These are phyloP conservation scores for Lasioglossum albipes DNA, from an alignment of 1,140 invertebrate species.

Conservation along the genomic window DNA sequence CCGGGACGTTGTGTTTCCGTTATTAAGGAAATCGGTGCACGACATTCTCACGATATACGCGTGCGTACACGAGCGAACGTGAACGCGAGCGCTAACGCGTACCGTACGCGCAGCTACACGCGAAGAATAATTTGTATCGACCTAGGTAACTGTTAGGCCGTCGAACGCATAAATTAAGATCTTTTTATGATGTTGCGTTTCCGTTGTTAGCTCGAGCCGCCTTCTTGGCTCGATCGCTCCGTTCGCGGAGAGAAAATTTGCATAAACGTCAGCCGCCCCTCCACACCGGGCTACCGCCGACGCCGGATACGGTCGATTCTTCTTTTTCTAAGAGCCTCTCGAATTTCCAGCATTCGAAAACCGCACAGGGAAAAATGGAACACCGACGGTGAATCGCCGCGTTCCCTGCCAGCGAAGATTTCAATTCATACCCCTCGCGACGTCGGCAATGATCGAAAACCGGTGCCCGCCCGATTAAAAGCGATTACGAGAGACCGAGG, in stretches of 20 bases:
- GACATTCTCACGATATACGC: constrained; percentile 30
- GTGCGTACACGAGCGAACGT: not conserved
- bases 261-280: constrained; percentile 22
- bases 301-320: constrained; percentile 4
- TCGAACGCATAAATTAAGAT: constrained; percentile 35
- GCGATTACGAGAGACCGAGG: constrained; percentile 1
- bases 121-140: constrained; percentile 25
- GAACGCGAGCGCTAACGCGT: too few species aligned
- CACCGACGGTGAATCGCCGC: too few species aligned
- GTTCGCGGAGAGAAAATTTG: not conserved
- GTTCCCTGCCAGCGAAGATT: not conserved
- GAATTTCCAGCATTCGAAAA: not conserved
- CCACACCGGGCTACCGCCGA: not conserved
- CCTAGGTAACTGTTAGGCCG: not conserved
- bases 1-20: not conserved
- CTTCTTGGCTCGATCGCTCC: constrained; percentile 13
- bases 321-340: not conserved
- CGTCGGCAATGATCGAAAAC: not conserved
- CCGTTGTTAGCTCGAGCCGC: constrained; percentile 28
- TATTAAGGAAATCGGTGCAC: constrained; percentile 6
- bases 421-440: not conserved
- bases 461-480: not conserved
- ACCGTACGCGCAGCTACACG: not conserved
- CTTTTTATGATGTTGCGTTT: constrained; percentile 38
- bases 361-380: not conserved